A percentile compares a stretch with the other conserved stretches of the same genome.
These are phyloP conservation scores for Hucho hucho DNA, from an alignment of 2,113 vertebrate genomes.

Conservation along the genomic window DNA sequence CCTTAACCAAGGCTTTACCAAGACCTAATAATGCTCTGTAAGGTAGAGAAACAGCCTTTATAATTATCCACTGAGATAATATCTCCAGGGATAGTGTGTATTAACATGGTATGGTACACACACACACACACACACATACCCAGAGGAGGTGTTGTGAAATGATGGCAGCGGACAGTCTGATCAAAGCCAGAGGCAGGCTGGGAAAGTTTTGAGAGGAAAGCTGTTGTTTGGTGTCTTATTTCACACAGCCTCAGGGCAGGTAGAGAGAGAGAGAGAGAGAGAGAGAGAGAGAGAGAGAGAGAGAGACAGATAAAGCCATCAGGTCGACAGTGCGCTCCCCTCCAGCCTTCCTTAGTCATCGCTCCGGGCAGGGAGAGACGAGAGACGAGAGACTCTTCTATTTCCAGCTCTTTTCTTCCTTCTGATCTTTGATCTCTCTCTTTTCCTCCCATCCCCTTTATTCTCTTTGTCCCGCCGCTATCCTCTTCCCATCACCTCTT, in stretches of 20 bases:
- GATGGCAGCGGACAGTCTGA: slow-evolving; percentile 73
- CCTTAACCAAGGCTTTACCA: slow-evolving; percentile 57
- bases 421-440: neutral
- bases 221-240: slow-evolving; percentile 81
- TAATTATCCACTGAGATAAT: slow-evolving; percentile 58
- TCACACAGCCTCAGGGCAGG: slow-evolving; percentile 73
- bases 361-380: slow-evolving; percentile 61
- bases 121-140: neutral
- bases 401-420: slow-evolving; percentile 54
- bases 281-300: neutral
- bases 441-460: slow-evolving; percentile 7
- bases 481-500: slow-evolving; percentile 25
- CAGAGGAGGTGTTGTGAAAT: slow-evolving; percentile 44
- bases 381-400: slow-evolving; percentile 49
- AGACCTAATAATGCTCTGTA: slow-evolving; percentile 38
- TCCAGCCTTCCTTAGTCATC: slow-evolving; percentile 69
- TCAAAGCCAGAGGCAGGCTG: slow-evolving; percentile 77
- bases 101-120: slow-evolving; percentile 63
- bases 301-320: slow-evolving; percentile 71
- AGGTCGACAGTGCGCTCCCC: slow-evolving; percentile 48
- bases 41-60: slow-evolving; percentile 45
- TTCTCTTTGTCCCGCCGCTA: neutral
- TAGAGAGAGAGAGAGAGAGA: neutral
- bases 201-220: slow-evolving; percentile 80
- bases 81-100: slow-evolving; percentile 50